These are phyloP conservation scores for Psix sp. DNA, from an alignment of 1,140 invertebrate genomes.

Conservation along the genomic window DNA sequence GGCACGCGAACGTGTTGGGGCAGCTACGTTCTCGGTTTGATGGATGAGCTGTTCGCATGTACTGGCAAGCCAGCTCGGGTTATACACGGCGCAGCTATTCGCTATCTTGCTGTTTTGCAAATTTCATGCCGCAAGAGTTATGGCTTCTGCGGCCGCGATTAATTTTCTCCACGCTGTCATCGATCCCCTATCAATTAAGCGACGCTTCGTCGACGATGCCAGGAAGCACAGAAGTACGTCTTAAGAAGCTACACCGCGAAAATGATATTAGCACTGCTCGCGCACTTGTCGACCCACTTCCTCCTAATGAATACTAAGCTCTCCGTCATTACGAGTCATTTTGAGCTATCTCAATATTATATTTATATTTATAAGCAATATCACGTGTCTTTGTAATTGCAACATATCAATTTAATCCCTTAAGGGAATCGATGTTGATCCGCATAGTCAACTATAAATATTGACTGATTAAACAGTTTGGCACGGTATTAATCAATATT, in stretches of 20 bases:
- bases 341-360: no score
- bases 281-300: constrained; percentile 13
- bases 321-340: background rate
- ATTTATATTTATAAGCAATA: no score
- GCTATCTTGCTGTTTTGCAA: constrained; percentile 72
- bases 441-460: constrained; percentile 20
- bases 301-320: constrained; percentile 4
- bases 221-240: constrained; percentile 30
- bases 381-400: no score
- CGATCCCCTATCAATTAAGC: constrained; percentile 67
- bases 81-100: constrained; percentile 63
- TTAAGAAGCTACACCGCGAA: constrained; percentile 29
- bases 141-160: constrained; percentile 65
- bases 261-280: constrained; percentile 21
- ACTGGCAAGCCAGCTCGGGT: constrained; percentile 61
- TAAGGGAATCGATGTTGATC: constrained; percentile 8
- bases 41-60: constrained; percentile 75
- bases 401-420: constrained; percentile 15
- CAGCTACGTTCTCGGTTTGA: constrained; percentile 71
- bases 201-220: constrained; percentile 35
- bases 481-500: constrained; percentile 29
- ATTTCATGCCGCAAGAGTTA: constrained; percentile 72
- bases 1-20: constrained; percentile 60
- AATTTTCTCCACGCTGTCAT: constrained; percentile 64
- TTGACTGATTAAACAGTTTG: constrained; percentile 40